These are phyloP conservation scores for Rhysida immarginata DNA, from an alignment of 1,140 invertebrate genomes.

Conservation along the genomic window DNA sequence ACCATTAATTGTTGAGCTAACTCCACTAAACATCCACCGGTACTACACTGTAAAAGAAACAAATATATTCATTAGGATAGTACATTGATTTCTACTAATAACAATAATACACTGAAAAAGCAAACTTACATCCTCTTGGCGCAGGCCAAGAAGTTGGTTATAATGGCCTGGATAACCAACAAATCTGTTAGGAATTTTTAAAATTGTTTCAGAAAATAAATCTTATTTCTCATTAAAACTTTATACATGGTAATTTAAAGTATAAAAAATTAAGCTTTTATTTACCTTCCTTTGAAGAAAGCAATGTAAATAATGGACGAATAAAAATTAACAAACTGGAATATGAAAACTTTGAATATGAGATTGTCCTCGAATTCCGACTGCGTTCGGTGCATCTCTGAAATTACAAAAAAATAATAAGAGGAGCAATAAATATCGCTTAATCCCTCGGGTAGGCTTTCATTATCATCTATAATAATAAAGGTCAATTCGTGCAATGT, in stretches of 20 bases:
- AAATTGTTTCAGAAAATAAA: too few relatives aligned
- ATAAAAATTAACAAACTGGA: slow-evolving; percentile 78
- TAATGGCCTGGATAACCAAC: slow-evolving; percentile 61
- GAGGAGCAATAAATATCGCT: too few relatives aligned
- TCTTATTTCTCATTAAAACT: too few relatives aligned
- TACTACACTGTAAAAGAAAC: slow-evolving; percentile 52
- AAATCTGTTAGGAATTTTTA: slow-evolving; percentile 41
- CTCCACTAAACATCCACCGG: slow-evolving; percentile 65
- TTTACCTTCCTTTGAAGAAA: slow-evolving; percentile 54
- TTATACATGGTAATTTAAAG: too few relatives aligned
- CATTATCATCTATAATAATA: too few relatives aligned
- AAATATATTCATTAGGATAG: too few relatives aligned
- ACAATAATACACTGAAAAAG: too few relatives aligned
- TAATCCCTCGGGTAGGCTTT: too few relatives aligned
- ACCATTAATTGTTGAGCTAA: slow-evolving; percentile 64
- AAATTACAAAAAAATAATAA: too few relatives aligned
- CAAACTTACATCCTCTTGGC: slow-evolving; percentile 49
- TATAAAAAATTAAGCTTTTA: background rate
- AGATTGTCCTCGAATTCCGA: slow-evolving; percentile 70
- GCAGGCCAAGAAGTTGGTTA: slow-evolving; percentile 46
- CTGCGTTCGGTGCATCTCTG: slow-evolving; percentile 67
- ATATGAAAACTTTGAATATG: slow-evolving; percentile 70
- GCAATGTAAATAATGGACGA: slow-evolving; percentile 74
- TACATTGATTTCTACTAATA: too few relatives aligned
- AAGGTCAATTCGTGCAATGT: too few relatives aligned